Conservation (phyloP, 2,888 invertebrate species). For the Agonopterix alstromeriana region DNA sequence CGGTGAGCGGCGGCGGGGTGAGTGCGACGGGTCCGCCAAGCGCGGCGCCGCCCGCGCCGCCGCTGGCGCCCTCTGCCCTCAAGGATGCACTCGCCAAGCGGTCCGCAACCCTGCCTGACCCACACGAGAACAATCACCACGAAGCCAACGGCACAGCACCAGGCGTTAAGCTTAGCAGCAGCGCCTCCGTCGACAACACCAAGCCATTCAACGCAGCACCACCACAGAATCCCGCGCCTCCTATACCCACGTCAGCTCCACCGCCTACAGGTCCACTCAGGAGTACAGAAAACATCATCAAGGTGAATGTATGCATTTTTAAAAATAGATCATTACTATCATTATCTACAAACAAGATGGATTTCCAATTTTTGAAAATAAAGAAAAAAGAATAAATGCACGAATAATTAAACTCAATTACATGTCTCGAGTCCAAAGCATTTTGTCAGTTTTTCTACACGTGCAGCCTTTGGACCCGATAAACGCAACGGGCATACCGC, state of each 20-base stretch:
- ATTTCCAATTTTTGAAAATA: too few species aligned
- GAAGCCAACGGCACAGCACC: conserved; percentile 61
- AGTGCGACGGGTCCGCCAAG: conserved; percentile 52
- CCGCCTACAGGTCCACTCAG: conserved; percentile 47
- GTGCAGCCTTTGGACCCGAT: too few species aligned
- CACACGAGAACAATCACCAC: conserved; percentile 66
- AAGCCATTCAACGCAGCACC: conserved; percentile 59
- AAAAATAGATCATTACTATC: too few species aligned
- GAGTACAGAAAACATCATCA: conserved; percentile 68
- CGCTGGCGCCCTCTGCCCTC: conserved; percentile 63
- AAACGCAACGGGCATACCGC: too few species aligned
- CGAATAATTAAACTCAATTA: too few species aligned
- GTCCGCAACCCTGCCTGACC: conserved; percentile 60
- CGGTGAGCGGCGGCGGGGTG: conserved; percentile 72
- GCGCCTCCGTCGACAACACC: conserved; percentile 53
- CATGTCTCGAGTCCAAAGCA: too few species aligned
- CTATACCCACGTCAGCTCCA: conserved; percentile 52
- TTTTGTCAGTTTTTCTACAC: too few species aligned
- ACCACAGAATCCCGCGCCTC: conserved; percentile 66
- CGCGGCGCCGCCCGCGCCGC: conserved; percentile 65
- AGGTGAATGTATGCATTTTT: conserved; percentile 29
- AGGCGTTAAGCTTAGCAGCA: conserved; percentile 56
- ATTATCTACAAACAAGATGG: too few species aligned
- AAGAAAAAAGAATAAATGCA: too few species aligned
- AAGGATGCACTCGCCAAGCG: conserved; percentile 69